Evolutionary conservation across 2,113 vertebrate genomes (phyloP), one percentile per base, ranked within the genome.

Genomic region (Tachysurus fulvidraco): DNA sequence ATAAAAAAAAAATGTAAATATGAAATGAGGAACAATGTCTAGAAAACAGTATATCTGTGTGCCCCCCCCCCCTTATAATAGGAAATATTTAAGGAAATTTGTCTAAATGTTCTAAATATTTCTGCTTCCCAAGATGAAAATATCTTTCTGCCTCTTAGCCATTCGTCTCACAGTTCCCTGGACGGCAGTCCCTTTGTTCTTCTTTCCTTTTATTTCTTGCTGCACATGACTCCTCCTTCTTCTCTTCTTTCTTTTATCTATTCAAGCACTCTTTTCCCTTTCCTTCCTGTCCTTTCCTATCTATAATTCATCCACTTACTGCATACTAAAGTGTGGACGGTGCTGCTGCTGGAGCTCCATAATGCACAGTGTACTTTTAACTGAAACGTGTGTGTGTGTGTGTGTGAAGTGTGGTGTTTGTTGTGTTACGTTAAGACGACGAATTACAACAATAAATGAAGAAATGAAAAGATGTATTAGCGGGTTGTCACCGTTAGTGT

Each of bases 231-330:
- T 12, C 46, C 17, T 57, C 41, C 28, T 64, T 64, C 41, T 77
- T 77, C 28, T 11, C 62, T 80, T 23, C 28, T 79, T 65, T 21
- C 52, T 19, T 36, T 77, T n/a, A 16, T 52, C 50, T 79, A 21
- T n/a, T 60, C 65, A 74, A 82, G 41, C n/a, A n/a, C 30, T 74
- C 52, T 25, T 73, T 81, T 86, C 64, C 55, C 79, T 86, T 86
- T 71, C 14, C 36, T 14, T 59, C 25, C 54, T 46, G 2, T 41
- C 78, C 21, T 60, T 60, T 16, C 57, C 25, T 69, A 82, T 86
- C 67, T 36, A 74, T 86, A 86, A 86, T 86, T 86, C 36, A 81
- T 81, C 2, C 3, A 8, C 25, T 73, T 14, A 62, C 74, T 41
- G 46, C 65, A 79, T 67, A 85, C 64, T 60, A 17, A 23, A 55